Percentiles rank a stretch among this genome's conserved stretches.
These are phyloP conservation scores for Mormyrus proboscirostris DNA, from an alignment of 2,797 vertebrate species.

Conservation along the genomic window DNA sequence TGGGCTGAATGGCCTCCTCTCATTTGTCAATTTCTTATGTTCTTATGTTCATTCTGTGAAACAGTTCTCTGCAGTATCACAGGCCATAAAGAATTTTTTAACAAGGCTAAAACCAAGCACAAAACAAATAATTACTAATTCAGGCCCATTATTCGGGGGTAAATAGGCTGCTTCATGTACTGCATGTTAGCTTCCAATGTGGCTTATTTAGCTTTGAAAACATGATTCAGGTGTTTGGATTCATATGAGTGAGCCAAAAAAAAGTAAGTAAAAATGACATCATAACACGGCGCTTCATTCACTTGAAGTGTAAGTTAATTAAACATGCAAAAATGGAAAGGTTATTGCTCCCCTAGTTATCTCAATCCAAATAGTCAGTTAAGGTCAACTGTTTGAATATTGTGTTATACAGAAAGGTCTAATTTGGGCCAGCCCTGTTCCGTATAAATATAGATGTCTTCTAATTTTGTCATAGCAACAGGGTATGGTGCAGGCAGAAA, in stretches of 20 bases:
- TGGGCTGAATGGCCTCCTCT: too few relatives aligned
- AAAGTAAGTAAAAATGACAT: background rate
- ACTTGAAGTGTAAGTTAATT: background rate
- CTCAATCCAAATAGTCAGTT: background rate
- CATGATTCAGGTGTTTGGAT: background rate
- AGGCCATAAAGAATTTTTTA: conserved; percentile 5
- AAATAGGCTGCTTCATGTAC: conserved; percentile 15
- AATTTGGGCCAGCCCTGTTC: background rate
- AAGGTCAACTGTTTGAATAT: background rate
- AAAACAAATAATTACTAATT: conserved; percentile 20
- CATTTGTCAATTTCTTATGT: too few relatives aligned
- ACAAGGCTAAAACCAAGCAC: conserved; percentile 4
- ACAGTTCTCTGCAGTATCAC: background rate
- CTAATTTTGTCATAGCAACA: background rate
- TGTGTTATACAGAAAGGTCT: background rate
- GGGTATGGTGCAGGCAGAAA: background rate
- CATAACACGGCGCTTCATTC: background rate
- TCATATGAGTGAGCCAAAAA: background rate
- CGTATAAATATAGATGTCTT: background rate
- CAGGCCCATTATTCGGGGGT: background rate
- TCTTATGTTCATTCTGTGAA: background rate
- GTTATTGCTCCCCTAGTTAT: background rate
- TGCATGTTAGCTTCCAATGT: background rate
- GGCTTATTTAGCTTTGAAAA: conserved; percentile 7
- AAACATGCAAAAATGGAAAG: background rate